Evolutionary conservation across 1,140 invertebrate species (phyloP).

Genomic region (Drosophila paulistorum): DNA sequence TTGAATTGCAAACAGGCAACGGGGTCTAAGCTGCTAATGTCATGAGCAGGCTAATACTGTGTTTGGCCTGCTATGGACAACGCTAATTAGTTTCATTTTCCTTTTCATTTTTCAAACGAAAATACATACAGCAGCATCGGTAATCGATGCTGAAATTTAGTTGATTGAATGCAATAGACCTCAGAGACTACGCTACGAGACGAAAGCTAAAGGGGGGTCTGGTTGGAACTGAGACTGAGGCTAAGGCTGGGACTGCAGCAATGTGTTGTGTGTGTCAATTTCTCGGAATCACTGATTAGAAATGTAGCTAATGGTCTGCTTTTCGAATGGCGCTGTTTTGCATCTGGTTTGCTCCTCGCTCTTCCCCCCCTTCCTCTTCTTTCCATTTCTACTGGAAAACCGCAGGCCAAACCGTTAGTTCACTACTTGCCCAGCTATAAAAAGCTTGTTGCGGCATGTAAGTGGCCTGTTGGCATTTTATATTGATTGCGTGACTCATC

Average conservation of each 20-base stretch:
- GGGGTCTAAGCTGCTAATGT: neutral
- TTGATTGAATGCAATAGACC: slow-evolving; percentile 37
- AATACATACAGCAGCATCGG: slow-evolving; percentile 34
- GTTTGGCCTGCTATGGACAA: slow-evolving; percentile 34
- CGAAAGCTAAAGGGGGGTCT: too few relatives aligned
- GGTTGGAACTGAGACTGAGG: slow-evolving; percentile 11
- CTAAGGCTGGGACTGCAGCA: neutral
- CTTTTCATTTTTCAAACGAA: slow-evolving; percentile 58
- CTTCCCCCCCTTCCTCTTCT: neutral
- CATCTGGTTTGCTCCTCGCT: neutral
- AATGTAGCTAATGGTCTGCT: slow-evolving; percentile 57
- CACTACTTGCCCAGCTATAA: slow-evolving; percentile 11
- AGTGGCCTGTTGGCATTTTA: slow-evolving; percentile 33
- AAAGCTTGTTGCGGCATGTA: slow-evolving; percentile 14
- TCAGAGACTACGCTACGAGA: slow-evolving; percentile 3
- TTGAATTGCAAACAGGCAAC: slow-evolving; percentile 61
- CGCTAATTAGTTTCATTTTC: slow-evolving; percentile 79
- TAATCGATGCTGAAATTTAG: slow-evolving; percentile 19
- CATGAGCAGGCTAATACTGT: slow-evolving; percentile 16
- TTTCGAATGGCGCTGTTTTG: slow-evolving; percentile 9
- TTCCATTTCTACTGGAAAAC: neutral
- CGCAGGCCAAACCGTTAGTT: slow-evolving; percentile 16
- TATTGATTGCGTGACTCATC: slow-evolving; percentile 64
- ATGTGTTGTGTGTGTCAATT: slow-evolving; percentile 43
- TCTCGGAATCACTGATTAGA: slow-evolving; percentile 73